Percentiles rank a stretch among this genome's conserved stretches.
Evolutionary conservation across 1,140 invertebrate genomes (phyloP).

Genomic region (Eriosoma lanigerum): DNA sequence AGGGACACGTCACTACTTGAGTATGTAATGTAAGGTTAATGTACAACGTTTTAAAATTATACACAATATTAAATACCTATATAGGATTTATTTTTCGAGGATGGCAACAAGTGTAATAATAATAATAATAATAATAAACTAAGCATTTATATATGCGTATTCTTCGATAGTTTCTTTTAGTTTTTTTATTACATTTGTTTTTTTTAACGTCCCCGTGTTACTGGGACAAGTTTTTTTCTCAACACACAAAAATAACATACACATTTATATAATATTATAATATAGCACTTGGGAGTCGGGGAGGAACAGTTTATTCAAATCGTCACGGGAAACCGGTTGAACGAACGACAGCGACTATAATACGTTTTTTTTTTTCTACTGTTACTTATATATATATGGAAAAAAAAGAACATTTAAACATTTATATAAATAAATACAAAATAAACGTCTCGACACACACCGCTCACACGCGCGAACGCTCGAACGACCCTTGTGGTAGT

Average conservation of each 20-base stretch:
- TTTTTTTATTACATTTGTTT: conserved; percentile 39
- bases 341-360: background rate
- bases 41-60: background rate
- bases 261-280: background rate
- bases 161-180: conserved; percentile 10
- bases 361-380: conserved; percentile 30
- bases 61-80: background rate
- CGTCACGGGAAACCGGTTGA: conserved; percentile 50
- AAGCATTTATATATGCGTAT: conserved; percentile 2
- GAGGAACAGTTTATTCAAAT: conserved; percentile 36
- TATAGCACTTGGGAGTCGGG: background rate
- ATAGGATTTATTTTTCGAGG: conserved; percentile 4
- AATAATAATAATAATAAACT: conserved; percentile 9
- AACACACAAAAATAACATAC: too few relatives aligned
- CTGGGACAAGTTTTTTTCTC: conserved; percentile 1
- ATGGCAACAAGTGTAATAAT: background rate
- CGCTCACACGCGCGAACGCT: background rate
- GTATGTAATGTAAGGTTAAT: too few relatives aligned
- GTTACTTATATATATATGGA: background rate
- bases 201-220: conserved; percentile 26
- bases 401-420: conserved; percentile 22
- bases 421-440: background rate
- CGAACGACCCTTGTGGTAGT: background rate
- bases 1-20: background rate
- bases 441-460: background rate